Conservation (phyloP, 1,140 invertebrate genomes). For the Drosophila novamexicana region DNA sequence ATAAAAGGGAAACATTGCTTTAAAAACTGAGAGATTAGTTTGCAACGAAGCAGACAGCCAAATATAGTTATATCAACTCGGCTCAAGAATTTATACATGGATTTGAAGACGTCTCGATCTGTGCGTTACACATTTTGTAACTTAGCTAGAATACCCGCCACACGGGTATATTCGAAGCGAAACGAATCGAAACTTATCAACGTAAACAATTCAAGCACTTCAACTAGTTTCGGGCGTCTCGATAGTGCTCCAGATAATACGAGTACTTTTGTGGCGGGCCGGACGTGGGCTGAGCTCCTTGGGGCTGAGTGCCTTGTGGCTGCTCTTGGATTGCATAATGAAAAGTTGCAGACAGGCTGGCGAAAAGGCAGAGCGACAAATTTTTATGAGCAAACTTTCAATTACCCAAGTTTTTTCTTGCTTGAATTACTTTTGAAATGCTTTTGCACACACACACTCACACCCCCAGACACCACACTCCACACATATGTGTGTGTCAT, state of each 20-base stretch:
- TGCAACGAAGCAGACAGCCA: no score
- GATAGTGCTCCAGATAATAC: conserved; percentile 73
- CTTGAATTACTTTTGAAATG: conserved; percentile 81
- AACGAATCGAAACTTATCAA: conserved; percentile 65
- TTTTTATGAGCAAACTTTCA: conserved; percentile 82
- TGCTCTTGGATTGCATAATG: conserved; percentile 62
- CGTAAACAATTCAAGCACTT: conserved; percentile 79
- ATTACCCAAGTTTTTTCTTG: conserved; percentile 80
- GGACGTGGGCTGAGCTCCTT: not conserved
- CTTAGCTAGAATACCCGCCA: no score
- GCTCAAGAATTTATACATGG: no score
- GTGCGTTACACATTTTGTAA: no score
- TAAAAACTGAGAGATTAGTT: no score
- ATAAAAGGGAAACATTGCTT: no score
- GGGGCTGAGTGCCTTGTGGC: conserved; percentile 15
- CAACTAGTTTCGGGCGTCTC: conserved; percentile 76
- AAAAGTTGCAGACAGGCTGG: conserved; percentile 61
- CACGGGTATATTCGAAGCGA: not conserved
- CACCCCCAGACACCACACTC: conserved; percentile 17
- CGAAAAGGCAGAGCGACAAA: conserved; percentile 68
- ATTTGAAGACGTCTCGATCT: no score
- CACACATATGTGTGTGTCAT: conserved; percentile 40
- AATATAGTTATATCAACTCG: no score
- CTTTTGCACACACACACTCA: conserved; percentile 42
- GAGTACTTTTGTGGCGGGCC: not conserved